Percentiles rank a stretch among this genome's conserved stretches.
Evolutionary conservation across 2,113 vertebrate species (phyloP).

Genomic region (Mustelus asterias): DNA sequence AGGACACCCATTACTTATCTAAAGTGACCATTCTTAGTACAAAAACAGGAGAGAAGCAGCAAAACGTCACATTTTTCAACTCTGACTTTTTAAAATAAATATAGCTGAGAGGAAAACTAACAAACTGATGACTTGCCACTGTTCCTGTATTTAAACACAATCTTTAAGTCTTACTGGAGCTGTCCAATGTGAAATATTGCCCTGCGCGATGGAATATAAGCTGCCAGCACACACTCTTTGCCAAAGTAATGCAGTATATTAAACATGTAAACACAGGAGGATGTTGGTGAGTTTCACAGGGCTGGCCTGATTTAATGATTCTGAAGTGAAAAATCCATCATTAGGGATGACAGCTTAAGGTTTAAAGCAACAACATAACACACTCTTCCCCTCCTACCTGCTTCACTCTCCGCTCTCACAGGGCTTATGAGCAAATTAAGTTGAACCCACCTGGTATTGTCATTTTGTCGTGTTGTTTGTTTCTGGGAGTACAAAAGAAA

Average conservation of each 20-base stretch:
- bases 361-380: conserved; percentile 2
- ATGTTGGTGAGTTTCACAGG: background rate
- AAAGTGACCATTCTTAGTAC: background rate
- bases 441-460: background rate
- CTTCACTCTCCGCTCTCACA: background rate
- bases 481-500: background rate
- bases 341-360: background rate
- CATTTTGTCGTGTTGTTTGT: background rate
- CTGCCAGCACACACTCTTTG: background rate
- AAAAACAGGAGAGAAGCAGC: background rate
- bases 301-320: background rate
- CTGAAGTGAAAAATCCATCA: conserved; percentile 1
- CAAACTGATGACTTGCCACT: conserved; percentile 28
- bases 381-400: background rate
- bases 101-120: background rate
- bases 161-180: background rate
- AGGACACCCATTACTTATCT: background rate
- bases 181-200: conserved; percentile 16
- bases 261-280: conserved; percentile 3
- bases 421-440: background rate
- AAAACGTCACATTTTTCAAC: background rate
- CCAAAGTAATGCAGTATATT: conserved; percentile 8
- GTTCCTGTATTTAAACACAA: conserved; percentile 8
- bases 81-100: conserved; percentile 21
- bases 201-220: background rate